These are phyloP conservation scores for Arvicanthis niloticus DNA, from an alignment of 2,113 vertebrate species.

Conservation along the genomic window DNA sequence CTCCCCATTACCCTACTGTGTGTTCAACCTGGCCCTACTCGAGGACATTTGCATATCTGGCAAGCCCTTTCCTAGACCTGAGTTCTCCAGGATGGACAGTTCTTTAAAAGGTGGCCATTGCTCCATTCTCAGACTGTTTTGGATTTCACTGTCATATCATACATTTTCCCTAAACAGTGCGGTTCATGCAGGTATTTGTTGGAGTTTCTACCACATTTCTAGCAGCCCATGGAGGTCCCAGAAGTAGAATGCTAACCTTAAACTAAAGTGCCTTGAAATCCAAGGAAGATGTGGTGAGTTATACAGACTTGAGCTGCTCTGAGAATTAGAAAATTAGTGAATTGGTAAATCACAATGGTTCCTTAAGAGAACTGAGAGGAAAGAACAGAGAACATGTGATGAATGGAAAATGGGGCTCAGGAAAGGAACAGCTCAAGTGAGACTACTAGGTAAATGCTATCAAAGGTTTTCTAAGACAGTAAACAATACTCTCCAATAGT, in stretches of 20 bases:
- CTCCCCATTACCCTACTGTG: not conserved
- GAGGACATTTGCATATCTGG: not conserved
- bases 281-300: not conserved
- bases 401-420: not conserved
- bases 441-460: not conserved
- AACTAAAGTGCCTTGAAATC: conserved; percentile 38
- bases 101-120: not conserved
- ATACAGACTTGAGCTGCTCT: conserved; percentile 39
- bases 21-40: not conserved
- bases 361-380: not conserved
- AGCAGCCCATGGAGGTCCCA: not conserved
- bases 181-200: conserved; percentile 29
- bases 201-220: not conserved
- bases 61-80: not conserved
- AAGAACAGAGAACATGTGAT: not conserved
- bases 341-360: conserved; percentile 25
- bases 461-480: conserved; percentile 31
- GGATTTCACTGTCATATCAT: not conserved
- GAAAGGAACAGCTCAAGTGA: not conserved
- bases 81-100: not conserved
- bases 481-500: conserved; percentile 9
- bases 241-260: conserved; percentile 41
- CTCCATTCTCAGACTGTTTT: not conserved
- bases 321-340: conserved; percentile 12
- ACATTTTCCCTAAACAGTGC: conserved; percentile 46